Conservation (phyloP, 2,888 invertebrate genomes). For the Coleophora deauratella region DNA sequence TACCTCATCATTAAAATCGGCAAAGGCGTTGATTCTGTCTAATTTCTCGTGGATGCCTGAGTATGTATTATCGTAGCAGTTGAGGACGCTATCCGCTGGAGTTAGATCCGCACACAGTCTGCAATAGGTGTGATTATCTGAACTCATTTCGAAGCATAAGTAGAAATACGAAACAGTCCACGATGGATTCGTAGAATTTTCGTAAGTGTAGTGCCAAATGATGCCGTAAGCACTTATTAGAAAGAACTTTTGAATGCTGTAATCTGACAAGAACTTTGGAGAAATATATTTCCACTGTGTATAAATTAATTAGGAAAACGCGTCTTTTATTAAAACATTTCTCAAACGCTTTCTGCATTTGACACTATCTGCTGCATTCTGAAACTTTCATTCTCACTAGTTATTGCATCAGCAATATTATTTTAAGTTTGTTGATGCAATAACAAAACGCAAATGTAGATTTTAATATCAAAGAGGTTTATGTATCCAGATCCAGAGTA, state of each 20-base stretch:
- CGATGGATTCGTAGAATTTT: neutral
- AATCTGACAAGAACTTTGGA: neutral
- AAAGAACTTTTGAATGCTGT: neutral
- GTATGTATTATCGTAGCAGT: constrained; percentile 27
- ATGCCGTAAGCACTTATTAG: no score
- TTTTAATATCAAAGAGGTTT: no score
- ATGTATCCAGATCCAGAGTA: no score
- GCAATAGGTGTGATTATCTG: constrained; percentile 25
- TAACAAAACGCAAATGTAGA: no score
- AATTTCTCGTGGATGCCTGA: constrained; percentile 33
- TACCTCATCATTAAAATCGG: constrained; percentile 27
- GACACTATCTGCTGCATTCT: no score
- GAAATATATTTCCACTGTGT: neutral
- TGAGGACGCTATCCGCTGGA: constrained; percentile 29
- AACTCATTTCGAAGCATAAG: constrained; percentile 21
- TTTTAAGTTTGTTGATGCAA: no score
- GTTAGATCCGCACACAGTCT: constrained; percentile 42
- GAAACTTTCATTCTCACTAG: no score
- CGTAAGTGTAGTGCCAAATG: neutral
- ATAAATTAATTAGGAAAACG: neutral
- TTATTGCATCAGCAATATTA: no score
- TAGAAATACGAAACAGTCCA: neutral
- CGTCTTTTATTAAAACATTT: neutral
- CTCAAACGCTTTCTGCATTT: no score
- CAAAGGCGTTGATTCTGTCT: constrained; percentile 29